Evolutionary conservation across 2,797 vertebrate genomes (phyloP).

Genomic region (Intellagama lesueurii): DNA sequence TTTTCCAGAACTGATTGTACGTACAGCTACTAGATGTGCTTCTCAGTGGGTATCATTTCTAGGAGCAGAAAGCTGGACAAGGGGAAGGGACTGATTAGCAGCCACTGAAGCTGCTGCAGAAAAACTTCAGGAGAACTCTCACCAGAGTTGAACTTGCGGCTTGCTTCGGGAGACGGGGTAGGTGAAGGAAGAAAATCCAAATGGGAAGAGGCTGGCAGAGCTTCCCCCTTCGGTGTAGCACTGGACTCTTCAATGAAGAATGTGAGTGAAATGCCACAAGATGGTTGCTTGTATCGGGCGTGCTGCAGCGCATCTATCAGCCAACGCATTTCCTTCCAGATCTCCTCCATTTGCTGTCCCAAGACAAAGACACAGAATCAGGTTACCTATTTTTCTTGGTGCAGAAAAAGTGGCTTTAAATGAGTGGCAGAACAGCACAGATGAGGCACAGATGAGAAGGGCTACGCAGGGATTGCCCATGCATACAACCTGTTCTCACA

Average conservation of each 20-base stretch:
- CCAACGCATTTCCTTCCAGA: constrained; percentile 93
- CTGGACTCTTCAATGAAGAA: constrained; percentile 85
- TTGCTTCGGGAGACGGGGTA: constrained; percentile 83
- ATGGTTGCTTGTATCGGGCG: constrained; percentile 91
- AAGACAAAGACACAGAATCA: constrained; percentile 4
- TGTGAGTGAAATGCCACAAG: constrained; percentile 83
- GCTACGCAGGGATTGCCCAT: too few species aligned
- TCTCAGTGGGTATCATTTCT: background rate
- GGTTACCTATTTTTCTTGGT: background rate
- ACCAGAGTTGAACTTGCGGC: constrained; percentile 84
- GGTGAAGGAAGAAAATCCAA: constrained; percentile 89
- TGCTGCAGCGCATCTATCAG: constrained; percentile 92
- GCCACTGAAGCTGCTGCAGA: background rate
- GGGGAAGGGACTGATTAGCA: background rate
- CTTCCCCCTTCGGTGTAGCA: constrained; percentile 77
- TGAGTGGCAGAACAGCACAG: too few species aligned
- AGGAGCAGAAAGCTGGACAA: background rate
- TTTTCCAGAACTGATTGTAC: background rate
- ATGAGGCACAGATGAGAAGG: too few species aligned
- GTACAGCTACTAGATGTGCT: background rate
- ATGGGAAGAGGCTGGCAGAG: constrained; percentile 82
- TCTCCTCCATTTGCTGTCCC: constrained; percentile 91
- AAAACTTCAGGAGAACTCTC: constrained; percentile 42
- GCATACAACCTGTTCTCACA: background rate
- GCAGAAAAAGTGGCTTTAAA: background rate